Percentiles rank a stretch among this genome's conserved stretches.
These are phyloP conservation scores for Periophthalmodon schlosseri DNA, from an alignment of 2,113 vertebrate genomes.

Conservation along the genomic window DNA sequence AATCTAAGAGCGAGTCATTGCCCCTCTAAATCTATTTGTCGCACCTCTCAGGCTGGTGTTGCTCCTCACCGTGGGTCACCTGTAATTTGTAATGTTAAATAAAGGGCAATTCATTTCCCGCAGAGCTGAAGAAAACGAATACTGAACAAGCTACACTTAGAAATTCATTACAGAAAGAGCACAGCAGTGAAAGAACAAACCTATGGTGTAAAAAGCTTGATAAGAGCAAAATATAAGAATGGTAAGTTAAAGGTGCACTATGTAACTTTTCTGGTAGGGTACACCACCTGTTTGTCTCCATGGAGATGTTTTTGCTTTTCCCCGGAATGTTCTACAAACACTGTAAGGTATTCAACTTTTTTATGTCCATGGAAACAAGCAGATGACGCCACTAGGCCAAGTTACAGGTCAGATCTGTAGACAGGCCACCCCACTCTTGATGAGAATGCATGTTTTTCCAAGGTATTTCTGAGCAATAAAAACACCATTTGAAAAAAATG, in stretches of 20 bases:
- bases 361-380: no score
- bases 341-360: no score
- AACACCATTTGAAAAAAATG: no score
- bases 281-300: no score
- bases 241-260: not conserved
- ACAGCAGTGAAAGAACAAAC: constrained; percentile 32
- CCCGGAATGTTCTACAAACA: no score
- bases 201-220: not conserved
- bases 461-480: no score
- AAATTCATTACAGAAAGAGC: constrained; percentile 67
- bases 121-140: constrained; percentile 61
- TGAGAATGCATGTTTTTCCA: no score
- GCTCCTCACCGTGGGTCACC: constrained; percentile 62
- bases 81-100: constrained; percentile 79
- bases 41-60: constrained; percentile 63
- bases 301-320: no score
- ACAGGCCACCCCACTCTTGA: no score
- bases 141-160: constrained; percentile 56
- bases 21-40: constrained; percentile 73
- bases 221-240: not conserved
- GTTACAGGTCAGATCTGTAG: no score
- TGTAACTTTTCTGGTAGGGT: no score
- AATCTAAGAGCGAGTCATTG: constrained; percentile 67
- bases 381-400: no score
- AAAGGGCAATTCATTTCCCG: constrained; percentile 79